Evolutionary conservation across 2,888 invertebrate genomes (phyloP), one percentile per base, ranked within the genome.

Genomic region (Dryobota labecula): DNA sequence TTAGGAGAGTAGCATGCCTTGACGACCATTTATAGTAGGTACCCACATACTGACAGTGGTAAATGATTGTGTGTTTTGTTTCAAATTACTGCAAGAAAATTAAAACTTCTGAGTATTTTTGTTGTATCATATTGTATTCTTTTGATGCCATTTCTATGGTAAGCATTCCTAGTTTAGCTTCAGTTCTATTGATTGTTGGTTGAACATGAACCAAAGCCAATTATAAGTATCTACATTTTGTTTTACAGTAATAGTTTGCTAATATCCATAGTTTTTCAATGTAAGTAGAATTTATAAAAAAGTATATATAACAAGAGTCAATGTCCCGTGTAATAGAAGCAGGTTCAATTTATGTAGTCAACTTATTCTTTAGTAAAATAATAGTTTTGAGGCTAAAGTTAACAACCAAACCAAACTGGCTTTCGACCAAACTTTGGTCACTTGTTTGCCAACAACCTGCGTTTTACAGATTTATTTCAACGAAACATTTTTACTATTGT

Each of bases 311-410:
- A 56, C 49, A 9, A 24, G 49, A 63, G 62, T 75, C 60, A 60
- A 63, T 58, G 24, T 49, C 45, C 53, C 49, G 24, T 13, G 6
- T 54, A 58, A 45, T 30, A 27, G 24, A 57, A 30, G 33, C 33
- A 41, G 43, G 57, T 70, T 70, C 33, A 68, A 63, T 75, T 57
- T 70, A 71, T 68, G 47, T 33, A 58, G 47, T 66, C 43, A 62
- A 77, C 56, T 71, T 76, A 41, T 74, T 80, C 53, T 69, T 72
- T 61, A 45, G 51, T 49, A 54, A 54, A 62, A 73, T 45, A 60
- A 76, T 78, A 84, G 78, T 84, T 84, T 73, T 30, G 65, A 68
- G 53, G 72, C n/a, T 24, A 57, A 67, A 78, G 63, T 78, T 75
- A 67, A 78, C 58, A 71, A 77, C 68, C n/a, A n/a, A n/a, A n/a